These are phyloP conservation scores for Homarus gammarus DNA, from an alignment of 2,888 invertebrate genomes.

Conservation along the genomic window DNA sequence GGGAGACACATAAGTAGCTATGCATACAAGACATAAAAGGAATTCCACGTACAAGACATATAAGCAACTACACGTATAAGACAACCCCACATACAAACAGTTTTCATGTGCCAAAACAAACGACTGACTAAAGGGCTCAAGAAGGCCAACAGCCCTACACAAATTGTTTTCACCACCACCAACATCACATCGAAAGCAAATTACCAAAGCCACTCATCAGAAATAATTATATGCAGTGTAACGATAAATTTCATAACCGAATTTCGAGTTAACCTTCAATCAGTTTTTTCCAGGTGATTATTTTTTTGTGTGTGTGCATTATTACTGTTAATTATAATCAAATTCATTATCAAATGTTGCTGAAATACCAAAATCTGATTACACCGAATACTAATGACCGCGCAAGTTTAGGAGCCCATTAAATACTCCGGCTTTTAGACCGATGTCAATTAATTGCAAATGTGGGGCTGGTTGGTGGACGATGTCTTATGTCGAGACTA, in stretches of 20 bases:
- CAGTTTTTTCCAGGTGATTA: not conserved
- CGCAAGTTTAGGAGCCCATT: not conserved
- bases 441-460: not conserved
- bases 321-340: constrained; percentile 2
- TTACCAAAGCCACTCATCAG: not conserved
- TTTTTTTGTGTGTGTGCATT: not conserved
- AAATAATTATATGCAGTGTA: not conserved
- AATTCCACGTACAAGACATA: too few species aligned
- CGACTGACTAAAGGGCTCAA: too few species aligned
- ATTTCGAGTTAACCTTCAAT: not conserved
- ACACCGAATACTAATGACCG: not conserved
- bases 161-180: too few species aligned
- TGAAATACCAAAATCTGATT: constrained; percentile 11
- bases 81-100: too few species aligned
- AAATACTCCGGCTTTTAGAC: not conserved
- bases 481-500: too few species aligned
- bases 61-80: too few species aligned
- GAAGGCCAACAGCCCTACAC: too few species aligned
- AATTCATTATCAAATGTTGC: constrained; percentile 12
- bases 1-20: too few species aligned
- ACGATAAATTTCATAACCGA: not conserved
- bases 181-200: too few species aligned
- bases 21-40: too few species aligned
- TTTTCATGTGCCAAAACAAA: too few species aligned
- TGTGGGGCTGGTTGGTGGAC: not conserved